These are phyloP conservation scores for Galerucella calmariensis DNA, from an alignment of 2,888 invertebrate species.

Conservation along the genomic window DNA sequence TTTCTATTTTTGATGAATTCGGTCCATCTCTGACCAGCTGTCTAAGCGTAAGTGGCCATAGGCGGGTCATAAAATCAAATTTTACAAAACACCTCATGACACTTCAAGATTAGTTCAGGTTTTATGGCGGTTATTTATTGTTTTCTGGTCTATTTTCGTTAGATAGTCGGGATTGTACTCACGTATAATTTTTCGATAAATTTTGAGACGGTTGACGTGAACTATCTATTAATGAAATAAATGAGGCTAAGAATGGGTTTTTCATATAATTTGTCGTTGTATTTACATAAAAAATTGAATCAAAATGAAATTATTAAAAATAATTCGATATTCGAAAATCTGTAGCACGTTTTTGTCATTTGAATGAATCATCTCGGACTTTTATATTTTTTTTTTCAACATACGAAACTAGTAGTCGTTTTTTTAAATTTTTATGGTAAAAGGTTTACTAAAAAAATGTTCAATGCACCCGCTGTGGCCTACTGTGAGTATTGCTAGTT, in stretches of 20 bases:
- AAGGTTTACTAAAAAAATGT: neutral
- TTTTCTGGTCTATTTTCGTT: slow-evolving; percentile 38
- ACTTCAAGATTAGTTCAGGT: slow-evolving; percentile 42
- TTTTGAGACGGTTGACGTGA: slow-evolving; percentile 35
- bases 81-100: slow-evolving; percentile 43
- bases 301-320: neutral
- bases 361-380: no score
- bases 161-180: slow-evolving; percentile 26
- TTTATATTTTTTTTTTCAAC: no score
- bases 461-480: neutral
- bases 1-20: no score
- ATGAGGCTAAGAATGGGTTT: slow-evolving; percentile 38
- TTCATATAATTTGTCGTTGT: slow-evolving; percentile 28
- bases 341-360: neutral
- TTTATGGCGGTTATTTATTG: slow-evolving; percentile 41
- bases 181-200: slow-evolving; percentile 39
- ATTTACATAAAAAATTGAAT: slow-evolving; percentile 30
- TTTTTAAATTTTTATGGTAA: no score
- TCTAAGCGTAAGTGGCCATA: slow-evolving; percentile 41
- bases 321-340: neutral
- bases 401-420: no score
- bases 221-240: slow-evolving; percentile 41
- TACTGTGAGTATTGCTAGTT: neutral
- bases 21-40: slow-evolving; percentile 18
- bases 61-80: slow-evolving; percentile 43